Base-by-base conservation (phyloP, 2,888 invertebrate species). In the Alloscopus bannaensis region DNA sequence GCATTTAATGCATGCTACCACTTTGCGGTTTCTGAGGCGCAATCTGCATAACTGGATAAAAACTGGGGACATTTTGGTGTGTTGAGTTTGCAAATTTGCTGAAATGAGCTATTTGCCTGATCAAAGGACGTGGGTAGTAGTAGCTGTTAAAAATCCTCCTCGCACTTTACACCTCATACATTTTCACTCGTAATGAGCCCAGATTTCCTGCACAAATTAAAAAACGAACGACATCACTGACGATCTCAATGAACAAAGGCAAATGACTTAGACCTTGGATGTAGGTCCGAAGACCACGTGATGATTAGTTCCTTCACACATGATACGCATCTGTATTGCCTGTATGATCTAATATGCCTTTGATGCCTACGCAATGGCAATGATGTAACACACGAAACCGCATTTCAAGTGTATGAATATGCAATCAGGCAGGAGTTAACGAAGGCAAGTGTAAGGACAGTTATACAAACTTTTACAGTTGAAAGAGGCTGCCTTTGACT, bases 401-500 rank as follows among this genome's bases (percentile, higher is more conserved):
- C 55, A 26, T 55, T 55, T 55, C 55, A 55, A 55, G 55, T 55
- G 28, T 55, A 55, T 26, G 28, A 55, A 55, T 55, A 28, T 55
- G 55, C 24, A 55, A 55, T 55, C 36, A 36, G 36, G 4, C 4
- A 47, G 18, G 4, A 47, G 47, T 18, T 3, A 47, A n/a, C 47
- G 4, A 47, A n/a, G 36, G 6, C 36, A 36, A 36, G 13, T 8
- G 36, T 47, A n/a, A n/a, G 3, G n/a, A 47, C 8, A 6, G 6
- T 6, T 13, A 3, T 6, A 13, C 4, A 3, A 13, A 4, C 18
- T 47, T 47, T 13, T n/a, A 13, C 47, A 47, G 6, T 13, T 36
- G 8, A 36, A 6, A 47, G n/a, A n/a, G 47, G 18, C 18, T 47
- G 8, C 4, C 18, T 13, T 47, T n/a, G n/a, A n/a, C 8, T 6